Evolutionary conservation across 2,113 vertebrate species (phyloP).

Genomic region (Pteronura brasiliensis): DNA sequence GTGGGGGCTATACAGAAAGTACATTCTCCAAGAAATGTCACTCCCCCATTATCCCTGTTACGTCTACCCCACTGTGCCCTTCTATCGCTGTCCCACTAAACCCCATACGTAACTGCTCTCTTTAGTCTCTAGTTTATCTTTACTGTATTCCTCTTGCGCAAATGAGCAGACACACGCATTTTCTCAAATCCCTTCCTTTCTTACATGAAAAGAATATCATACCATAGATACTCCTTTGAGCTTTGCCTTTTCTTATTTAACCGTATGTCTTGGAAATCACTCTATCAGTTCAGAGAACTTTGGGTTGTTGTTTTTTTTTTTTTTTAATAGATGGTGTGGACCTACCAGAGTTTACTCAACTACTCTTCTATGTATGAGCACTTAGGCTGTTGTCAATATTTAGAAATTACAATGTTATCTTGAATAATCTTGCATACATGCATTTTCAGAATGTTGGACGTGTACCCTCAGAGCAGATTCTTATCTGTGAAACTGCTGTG

Average conservation of each 20-base stretch:
- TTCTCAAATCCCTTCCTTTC: neutral
- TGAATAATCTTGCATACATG: neutral
- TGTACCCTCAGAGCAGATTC: neutral
- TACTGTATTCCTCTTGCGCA: neutral
- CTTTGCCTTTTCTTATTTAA: neutral
- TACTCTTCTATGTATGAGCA: neutral
- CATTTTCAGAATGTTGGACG: neutral
- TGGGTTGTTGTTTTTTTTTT: no score
- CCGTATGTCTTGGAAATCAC: neutral
- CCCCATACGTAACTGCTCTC: neutral
- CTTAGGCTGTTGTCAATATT: neutral
- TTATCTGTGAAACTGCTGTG: neutral
- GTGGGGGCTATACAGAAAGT: neutral
- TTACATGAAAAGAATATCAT: neutral
- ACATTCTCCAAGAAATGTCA: neutral
- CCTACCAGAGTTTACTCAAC: neutral
- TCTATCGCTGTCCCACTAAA: neutral
- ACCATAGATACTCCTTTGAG: neutral
- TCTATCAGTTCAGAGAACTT: neutral
- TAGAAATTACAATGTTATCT: neutral
- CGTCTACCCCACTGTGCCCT: no score
- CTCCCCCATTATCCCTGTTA: neutral
- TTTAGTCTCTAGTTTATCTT: neutral
- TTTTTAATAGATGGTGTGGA: neutral
- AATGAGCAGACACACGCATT: neutral